Conservation (phyloP, 1,140 invertebrate species). For the Hormaphis cornu region DNA sequence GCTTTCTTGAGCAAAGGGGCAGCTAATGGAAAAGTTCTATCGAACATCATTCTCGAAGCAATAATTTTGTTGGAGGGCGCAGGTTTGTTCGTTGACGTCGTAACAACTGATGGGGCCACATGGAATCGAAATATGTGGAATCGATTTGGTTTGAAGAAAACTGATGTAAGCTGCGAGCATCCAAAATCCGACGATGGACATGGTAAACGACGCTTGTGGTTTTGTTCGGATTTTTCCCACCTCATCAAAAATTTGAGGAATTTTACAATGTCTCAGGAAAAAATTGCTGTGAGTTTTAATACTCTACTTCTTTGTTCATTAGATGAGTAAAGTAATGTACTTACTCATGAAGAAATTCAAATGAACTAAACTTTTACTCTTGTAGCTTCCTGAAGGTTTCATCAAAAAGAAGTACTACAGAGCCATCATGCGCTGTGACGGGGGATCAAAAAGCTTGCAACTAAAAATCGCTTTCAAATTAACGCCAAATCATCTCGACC, state of each 20-base stretch:
- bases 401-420: background rate
- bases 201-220: background rate
- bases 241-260: background rate
- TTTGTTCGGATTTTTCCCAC: background rate
- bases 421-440: background rate
- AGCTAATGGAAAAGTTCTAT: slow-evolving; percentile 34
- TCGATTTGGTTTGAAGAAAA: slow-evolving; percentile 28
- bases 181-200: background rate
- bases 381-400: background rate
- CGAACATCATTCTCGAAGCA: slow-evolving; percentile 37
- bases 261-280: background rate
- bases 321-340: background rate
- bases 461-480: too few species aligned
- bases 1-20: slow-evolving; percentile 29
- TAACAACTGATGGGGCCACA: slow-evolving; percentile 35
- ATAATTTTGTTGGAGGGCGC: slow-evolving; percentile 33
- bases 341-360: background rate
- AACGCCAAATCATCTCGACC: too few species aligned
- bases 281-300: background rate
- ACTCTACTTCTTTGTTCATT: background rate
- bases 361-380: background rate
- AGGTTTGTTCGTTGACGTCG: slow-evolving; percentile 34
- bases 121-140: slow-evolving; percentile 37
- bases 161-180: background rate
- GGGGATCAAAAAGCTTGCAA: background rate